phyloP scores from a whole-genome alignment of 1,140 invertebrate species.

The Drosophila triauraria region DNA sequence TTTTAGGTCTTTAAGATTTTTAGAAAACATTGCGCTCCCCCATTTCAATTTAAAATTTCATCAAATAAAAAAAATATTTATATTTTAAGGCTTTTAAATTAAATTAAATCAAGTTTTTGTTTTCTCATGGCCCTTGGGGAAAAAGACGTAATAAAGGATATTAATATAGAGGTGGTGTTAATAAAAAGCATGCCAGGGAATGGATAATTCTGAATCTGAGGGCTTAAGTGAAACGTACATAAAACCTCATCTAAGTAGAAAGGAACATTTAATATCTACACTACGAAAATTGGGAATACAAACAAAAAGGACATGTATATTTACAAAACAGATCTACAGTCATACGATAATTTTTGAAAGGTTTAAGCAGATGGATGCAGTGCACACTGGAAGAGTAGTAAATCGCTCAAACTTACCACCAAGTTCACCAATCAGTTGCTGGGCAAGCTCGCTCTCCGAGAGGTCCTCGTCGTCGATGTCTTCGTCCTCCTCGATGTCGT shows the following conservation, averaged over 20 bases:
- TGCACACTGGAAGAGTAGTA: not conserved
- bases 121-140: not conserved
- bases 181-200: conserved; percentile 7
- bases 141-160: not conserved
- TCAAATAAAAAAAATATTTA: not conserved
- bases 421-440: conserved; percentile 77
- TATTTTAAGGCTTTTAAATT: not conserved
- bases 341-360: conserved; percentile 8
- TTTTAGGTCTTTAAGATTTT: not conserved
- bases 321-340: conserved; percentile 25
- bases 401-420: conserved; percentile 62
- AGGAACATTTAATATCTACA: not conserved
- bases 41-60: no score
- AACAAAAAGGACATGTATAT: conserved; percentile 11
- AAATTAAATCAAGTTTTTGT: not conserved
- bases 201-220: not conserved
- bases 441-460: conserved; percentile 77
- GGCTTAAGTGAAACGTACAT: not conserved
- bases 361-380: conserved; percentile 7
- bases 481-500: conserved; percentile 72
- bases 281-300: not conserved
- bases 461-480: conserved; percentile 73
- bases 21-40: not conserved
- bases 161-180: not conserved
- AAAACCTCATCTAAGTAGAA: not conserved